phyloP scores from a whole-genome alignment of 2,888 invertebrate species.

The Drosophila mimetica region DNA sequence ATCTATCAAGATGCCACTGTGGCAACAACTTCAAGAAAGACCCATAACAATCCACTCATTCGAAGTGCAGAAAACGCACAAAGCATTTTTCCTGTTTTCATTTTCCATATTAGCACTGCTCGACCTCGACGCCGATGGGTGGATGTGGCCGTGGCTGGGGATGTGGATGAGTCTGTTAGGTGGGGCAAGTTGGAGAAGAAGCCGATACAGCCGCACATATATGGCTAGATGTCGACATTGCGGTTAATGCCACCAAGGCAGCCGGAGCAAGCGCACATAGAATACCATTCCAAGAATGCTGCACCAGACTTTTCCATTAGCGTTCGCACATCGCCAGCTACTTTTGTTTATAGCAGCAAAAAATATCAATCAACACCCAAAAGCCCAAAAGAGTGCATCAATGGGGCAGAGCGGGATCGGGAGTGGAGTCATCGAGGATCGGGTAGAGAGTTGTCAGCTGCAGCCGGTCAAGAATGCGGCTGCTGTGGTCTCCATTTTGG shows the following conservation, averaged over 20 bases:
- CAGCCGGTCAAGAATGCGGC: conserved; percentile 58
- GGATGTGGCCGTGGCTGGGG: conserved; percentile 2
- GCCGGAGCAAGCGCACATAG: conserved; percentile 45
- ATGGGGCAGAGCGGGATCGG: conserved; percentile 16
- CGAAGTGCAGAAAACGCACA: conserved; percentile 50
- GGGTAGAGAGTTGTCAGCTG: conserved; percentile 25
- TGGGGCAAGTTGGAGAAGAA: conserved; percentile 30
- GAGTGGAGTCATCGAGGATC: not conserved
- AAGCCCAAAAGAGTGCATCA: conserved; percentile 60
- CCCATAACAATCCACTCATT: conserved; percentile 18
- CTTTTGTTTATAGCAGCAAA: conserved; percentile 64
- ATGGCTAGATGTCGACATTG: conserved; percentile 67
- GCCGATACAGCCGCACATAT: conserved; percentile 56
- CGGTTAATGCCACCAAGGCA: conserved; percentile 71
- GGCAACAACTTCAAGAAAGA: conserved; percentile 26
- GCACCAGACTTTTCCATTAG: conserved; percentile 79
- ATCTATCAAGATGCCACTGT: conserved; percentile 47
- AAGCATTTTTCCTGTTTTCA: conserved; percentile 78
- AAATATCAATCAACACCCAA: conserved; percentile 80
- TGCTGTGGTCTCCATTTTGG: conserved; percentile 9
- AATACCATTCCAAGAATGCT: conserved; percentile 58
- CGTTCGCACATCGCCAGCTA: conserved; percentile 26
- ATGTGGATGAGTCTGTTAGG: conserved; percentile 15
- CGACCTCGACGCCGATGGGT: conserved; percentile 60
- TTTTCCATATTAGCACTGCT: conserved; percentile 75